Base-by-base conservation (phyloP, 1,140 invertebrate species). In the Dendroctonus ponderosae region DNA sequence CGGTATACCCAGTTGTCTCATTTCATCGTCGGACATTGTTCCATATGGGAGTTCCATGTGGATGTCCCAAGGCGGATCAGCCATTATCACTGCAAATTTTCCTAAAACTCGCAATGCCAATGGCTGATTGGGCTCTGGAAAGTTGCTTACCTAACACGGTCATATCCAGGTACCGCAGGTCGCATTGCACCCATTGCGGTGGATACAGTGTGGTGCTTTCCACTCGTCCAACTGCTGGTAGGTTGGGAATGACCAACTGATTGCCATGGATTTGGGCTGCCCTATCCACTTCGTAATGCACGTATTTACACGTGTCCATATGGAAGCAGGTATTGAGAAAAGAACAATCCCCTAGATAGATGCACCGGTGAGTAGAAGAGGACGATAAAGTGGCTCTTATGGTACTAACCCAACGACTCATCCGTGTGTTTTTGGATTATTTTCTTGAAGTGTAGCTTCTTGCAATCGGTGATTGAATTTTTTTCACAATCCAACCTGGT, bases 11-110 rank as follows among this genome's bases (percentile, higher is more conserved):
- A 99, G 80, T 59, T 95, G 93, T 69, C 96, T 86, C 96, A 99
- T 99, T 81, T 99, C 97, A 79, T 98, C 95, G 79, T 99, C 96
- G 0, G 93, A 96, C 93, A 99, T 96, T 2, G 96, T 99, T n/a
- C 97, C 96, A 77, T 99, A 99, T 0, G 96, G 96, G 44, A 98
- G 82, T 80, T 99, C 96, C 94, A 97, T 97, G 77, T 98, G 96
- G 70, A 98, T 98, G 78, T 97, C 95, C 96, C 95, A 98, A 0
- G 96, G 96, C 4, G 96, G 96, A 82, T 98, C 96, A 40, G 92
- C 93, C 93, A 96, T 96, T 66, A 96, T 92, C 0, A 96, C 92
- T 6, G 92, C 90, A 81, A 94, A 96, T 81, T 95, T 95, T 79
- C 92, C 96, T 72, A 98, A 81, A 61, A 42, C n/a, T 7, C 12